Percentiles rank a stretch among this genome's conserved stretches.
These are phyloP conservation scores for Coregonus clupeaformis DNA, from an alignment of 2,113 vertebrate genomes.

Conservation along the genomic window DNA sequence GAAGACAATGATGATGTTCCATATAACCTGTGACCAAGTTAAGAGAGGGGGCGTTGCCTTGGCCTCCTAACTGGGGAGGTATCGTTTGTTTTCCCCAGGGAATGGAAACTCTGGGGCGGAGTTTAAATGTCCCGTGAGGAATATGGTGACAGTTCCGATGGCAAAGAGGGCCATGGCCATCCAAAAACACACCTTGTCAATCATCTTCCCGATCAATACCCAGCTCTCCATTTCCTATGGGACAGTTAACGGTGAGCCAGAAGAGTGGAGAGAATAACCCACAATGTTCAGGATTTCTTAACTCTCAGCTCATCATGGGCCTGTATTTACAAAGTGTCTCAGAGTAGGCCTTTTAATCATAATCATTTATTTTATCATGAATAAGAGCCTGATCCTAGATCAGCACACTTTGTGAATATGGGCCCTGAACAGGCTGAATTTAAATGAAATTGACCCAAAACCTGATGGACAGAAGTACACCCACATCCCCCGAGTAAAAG, in stretches of 20 bases:
- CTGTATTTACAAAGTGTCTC: background rate
- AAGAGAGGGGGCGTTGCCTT: background rate
- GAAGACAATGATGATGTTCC: background rate
- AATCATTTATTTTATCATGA: background rate
- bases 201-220: slow-evolving; percentile 86
- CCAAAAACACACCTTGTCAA: slow-evolving; percentile 91
- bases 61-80: slow-evolving; percentile 37
- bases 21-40: background rate
- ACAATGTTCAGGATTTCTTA: background rate
- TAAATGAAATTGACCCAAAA: background rate
- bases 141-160: slow-evolving; percentile 82
- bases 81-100: slow-evolving; percentile 70
- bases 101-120: slow-evolving; percentile 78
- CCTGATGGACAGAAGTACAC: background rate
- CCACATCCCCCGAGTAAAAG: background rate
- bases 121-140: slow-evolving; percentile 85
- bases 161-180: slow-evolving; percentile 81
- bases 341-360: background rate
- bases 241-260: background rate
- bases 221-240: slow-evolving; percentile 83
- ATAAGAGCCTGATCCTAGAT: too few species aligned
- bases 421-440: too few species aligned
- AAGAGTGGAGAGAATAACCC: slow-evolving; percentile 8
- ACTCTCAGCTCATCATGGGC: too few species aligned
- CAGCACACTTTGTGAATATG: too few species aligned